Evolutionary conservation across 2,888 invertebrate species (phyloP), one percentile per base, ranked within the genome.

Genomic region (Macaria notata): DNA sequence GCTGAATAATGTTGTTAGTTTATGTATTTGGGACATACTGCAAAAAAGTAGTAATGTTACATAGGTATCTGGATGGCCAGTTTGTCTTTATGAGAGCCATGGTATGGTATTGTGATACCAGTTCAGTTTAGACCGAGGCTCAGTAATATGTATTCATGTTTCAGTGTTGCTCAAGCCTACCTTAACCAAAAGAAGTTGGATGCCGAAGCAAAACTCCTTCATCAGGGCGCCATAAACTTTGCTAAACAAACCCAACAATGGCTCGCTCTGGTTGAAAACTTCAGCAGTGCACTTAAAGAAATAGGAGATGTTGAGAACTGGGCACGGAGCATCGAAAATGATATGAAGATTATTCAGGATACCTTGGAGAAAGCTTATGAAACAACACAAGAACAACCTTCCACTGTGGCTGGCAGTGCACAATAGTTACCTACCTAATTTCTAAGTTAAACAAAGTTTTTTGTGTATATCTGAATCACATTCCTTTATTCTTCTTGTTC

Each of bases 271-370:
- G 96, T 97, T 0, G 97, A 97, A 81, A 95, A 95, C 62, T 97
- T 97, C 74, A 97, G 96, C 71, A 94, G 96, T 76, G 95, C 97
- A 0, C 88, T 98, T 2, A 97, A 99, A 93, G 99, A 99, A 92
- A 94, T 99, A 54, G 99, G 99, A 0, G 99, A 99, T 92, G 98
- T 99, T 0, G 98, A 99, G 81, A 99, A 98, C 82, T 99, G 99
- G 99, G 98, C 99, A 0, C 94, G 96, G 66, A 98, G 97, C 66
- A 99, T 99, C 72, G 99, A 99, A 85, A 95, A 95, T 61, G 99
- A 99, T 81, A 97, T 99, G 95, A 94, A 96, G 77, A 95, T 97
- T 3, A 96, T 99, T 65, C 96, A 97, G 5, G 96, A 95, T 68
- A 98, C 98, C 29, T 92, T 99, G 63, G 98, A 99, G 88, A 95